Conservation (phyloP, 2,888 invertebrate species). For the Agrochola lychnidis region DNA sequence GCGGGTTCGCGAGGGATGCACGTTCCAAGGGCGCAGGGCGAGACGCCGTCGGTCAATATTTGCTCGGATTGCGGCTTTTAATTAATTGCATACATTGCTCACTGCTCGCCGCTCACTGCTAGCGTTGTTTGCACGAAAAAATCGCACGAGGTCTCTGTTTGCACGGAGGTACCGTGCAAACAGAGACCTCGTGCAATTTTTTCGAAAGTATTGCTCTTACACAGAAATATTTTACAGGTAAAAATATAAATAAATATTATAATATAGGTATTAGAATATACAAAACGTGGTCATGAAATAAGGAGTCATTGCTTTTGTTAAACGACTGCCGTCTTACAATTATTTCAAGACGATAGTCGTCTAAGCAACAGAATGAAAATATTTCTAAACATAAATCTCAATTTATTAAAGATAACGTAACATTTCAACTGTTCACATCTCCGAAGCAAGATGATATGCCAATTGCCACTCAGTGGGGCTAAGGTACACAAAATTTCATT, state of each 20-base stretch:
- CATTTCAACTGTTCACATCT: conserved; percentile 47
- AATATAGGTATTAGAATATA: not conserved
- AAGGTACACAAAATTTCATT: conserved; percentile 80
- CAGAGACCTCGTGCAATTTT: too few species aligned
- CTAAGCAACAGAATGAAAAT: not conserved
- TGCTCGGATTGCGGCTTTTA: conserved; percentile 72
- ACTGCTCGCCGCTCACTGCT: conserved; percentile 58
- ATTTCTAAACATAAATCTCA: conserved; percentile 14
- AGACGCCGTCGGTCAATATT: conserved; percentile 69
- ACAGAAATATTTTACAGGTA: conserved; percentile 5
- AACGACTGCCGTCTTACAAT: too few species aligned
- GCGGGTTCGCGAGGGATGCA: conserved; percentile 21
- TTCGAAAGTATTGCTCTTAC: conserved; percentile 5
- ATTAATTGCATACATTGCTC: conserved; percentile 74
- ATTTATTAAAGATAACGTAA: conserved; percentile 32
- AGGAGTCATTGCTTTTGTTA: not conserved
- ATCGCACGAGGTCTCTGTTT: conserved; percentile 33
- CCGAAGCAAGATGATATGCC: conserved; percentile 70
- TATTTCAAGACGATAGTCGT: not conserved
- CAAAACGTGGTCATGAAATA: not conserved
- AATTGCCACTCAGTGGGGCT: conserved; percentile 75
- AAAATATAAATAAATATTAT: not conserved
- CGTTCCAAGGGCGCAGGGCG: conserved; percentile 46
- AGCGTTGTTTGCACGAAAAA: conserved; percentile 56
- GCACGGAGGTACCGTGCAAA: not conserved